Conservation (phyloP, 2,888 invertebrate species). For the Pachycephus smyrnensis region DNA sequence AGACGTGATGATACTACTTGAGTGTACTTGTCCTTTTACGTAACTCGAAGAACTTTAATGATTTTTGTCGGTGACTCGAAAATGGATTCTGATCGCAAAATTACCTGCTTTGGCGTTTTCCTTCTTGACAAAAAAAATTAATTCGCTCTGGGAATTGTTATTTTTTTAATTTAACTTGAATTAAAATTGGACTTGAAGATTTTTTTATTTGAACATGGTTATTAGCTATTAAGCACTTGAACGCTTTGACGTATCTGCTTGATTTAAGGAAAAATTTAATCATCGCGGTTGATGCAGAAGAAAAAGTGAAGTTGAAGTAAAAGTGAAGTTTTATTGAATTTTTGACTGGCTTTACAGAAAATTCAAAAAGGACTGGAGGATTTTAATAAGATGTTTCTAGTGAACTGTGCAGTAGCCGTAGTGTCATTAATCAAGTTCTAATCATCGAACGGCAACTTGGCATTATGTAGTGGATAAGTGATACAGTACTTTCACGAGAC, state of each 20-base stretch:
- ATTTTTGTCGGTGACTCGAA: neutral
- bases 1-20: neutral
- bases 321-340: neutral
- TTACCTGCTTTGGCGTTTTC: neutral
- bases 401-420: neutral
- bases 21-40: neutral
- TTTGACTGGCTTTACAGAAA: neutral
- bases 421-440: neutral
- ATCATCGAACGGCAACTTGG: conserved; percentile 3
- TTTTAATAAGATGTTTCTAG: neutral
- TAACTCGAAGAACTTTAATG: neutral
- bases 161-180: neutral
- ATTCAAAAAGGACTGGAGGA: neutral
- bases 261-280: neutral
- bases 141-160: neutral
- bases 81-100: neutral
- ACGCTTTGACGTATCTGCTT: neutral
- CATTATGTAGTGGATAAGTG: conserved; percentile 34
- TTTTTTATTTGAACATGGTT: neutral
- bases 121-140: neutral
- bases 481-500: neutral
- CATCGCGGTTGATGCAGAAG: neutral
- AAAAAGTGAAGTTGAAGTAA: neutral
- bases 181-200: neutral
- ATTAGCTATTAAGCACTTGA: neutral